Evolutionary conservation across 2,113 vertebrate genomes (phyloP), one percentile per base, ranked within the genome.

Genomic region (Petromus typicus): DNA sequence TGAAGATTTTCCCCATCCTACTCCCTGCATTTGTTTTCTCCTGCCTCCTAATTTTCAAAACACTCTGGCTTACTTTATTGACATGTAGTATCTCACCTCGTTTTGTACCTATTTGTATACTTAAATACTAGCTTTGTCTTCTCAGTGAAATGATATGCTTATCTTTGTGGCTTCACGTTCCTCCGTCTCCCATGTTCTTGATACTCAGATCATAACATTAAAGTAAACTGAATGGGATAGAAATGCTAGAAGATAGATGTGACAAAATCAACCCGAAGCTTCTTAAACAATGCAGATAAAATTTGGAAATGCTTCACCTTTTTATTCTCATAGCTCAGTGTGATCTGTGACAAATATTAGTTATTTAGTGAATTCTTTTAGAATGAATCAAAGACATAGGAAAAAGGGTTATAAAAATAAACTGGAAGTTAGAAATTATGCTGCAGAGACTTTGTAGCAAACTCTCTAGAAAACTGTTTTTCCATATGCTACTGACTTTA

Each of bases 1-100:
- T 54, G 66, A 94, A 94, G 45, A 69, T 67, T 83, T 89, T 84
- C 75, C 20, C 67, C 73, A 94, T 78, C 22, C 67, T 95, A 87
- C 20, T 48, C n/a, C 37, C 5, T 48, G 5, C 7, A 51, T 79
- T 84, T 93, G 17, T 20, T 82, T 89, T 86, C 40, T 93, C 23
- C 25, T 59, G 22, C n/a, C 27, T 63, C 11, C 86, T 82, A 12
- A 45, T n/a, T 54, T 89, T 80, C 51, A 34, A 1, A 63, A 61
- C 18, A 45, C 16, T 8, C 86, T 6, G 4, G 1, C 67, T 87
- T 69, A 40, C 8, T 75, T 45, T 75, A 66, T 59, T 66, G 57
- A 40, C n/a, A 32, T 37, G 66, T 9, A 40, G 8, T 73, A 45
- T 43, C 25, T 56, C 57, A 63, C 2, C 37, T 82, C n/a, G 9